Conservation (phyloP, 2,113 vertebrate species). For the Prolemur simus region DNA sequence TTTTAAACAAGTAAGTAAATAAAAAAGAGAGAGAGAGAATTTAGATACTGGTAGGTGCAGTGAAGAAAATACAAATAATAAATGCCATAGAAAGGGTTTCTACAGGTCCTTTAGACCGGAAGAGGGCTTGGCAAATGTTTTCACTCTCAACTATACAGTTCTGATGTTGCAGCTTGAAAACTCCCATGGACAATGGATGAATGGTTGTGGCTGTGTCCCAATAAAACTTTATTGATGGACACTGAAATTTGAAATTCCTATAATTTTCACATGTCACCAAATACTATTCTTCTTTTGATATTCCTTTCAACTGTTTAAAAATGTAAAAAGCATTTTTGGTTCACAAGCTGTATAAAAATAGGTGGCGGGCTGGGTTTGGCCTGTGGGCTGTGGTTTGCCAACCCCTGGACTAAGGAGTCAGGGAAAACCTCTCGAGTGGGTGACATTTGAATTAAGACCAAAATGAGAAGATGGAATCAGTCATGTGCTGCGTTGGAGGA, state of each 20-base stretch:
- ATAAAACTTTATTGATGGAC: background rate
- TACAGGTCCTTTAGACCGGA: background rate
- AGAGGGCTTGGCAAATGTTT: background rate
- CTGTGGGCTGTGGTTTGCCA: background rate
- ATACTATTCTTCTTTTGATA: background rate
- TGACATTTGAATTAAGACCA: background rate
- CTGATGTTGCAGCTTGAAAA: background rate
- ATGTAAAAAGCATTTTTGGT: background rate
- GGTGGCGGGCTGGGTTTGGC: background rate
- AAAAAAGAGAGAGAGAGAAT: background rate
- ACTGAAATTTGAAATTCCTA: background rate
- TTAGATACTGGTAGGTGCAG: background rate
- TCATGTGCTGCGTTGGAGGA: background rate
- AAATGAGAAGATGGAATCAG: background rate
- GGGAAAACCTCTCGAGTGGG: background rate
- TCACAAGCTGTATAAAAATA: background rate
- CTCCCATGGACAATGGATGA: background rate
- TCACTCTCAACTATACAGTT: background rate
- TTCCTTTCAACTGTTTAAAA: background rate
- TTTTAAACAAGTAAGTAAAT: background rate
- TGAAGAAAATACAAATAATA: background rate
- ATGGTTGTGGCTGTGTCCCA: rapidly evolving
- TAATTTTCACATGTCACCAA: background rate
- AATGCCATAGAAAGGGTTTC: background rate
- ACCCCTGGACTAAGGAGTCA: background rate